phyloP scores from a whole-genome alignment of 2,888 invertebrate species.

The Stenurella melanura region DNA sequence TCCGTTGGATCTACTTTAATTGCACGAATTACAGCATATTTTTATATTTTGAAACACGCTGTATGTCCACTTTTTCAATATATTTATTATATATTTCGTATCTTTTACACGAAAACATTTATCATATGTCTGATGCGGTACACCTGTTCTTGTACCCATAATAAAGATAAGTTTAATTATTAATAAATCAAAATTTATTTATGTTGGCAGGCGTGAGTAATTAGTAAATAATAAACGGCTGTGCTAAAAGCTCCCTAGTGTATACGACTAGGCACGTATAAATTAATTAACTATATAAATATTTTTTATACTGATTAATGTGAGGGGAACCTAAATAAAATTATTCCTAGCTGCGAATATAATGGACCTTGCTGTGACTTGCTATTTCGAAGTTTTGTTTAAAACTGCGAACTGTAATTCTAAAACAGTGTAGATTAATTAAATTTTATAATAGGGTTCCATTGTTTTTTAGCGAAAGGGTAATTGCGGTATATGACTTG shows the following conservation, averaged over 20 bases:
- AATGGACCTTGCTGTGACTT: background rate
- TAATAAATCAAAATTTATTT: slow-evolving; percentile 1
- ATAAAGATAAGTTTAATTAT: background rate
- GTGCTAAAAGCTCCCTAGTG: background rate
- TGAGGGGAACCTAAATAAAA: background rate
- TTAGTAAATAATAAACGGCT: background rate
- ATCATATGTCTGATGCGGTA: background rate
- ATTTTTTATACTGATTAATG: background rate
- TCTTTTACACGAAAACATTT: background rate
- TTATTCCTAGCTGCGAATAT: background rate
- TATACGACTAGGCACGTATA: background rate
- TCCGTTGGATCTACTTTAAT: too few species aligned
- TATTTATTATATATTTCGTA: background rate
- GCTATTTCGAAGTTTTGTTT: background rate
- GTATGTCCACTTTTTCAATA: background rate
- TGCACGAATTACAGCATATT: too few species aligned
- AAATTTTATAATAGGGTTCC: background rate
- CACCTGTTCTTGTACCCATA: background rate
- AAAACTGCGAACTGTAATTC: background rate
- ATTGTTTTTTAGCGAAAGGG: background rate
- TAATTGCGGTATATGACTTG: background rate
- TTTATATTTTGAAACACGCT: too few species aligned
- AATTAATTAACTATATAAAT: slow-evolving; percentile 7
- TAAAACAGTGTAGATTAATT: background rate
- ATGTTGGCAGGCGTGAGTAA: background rate